Percentiles rank a stretch among this genome's conserved stretches.
Evolutionary conservation across 2,113 vertebrate species (phyloP).

Genomic region (Panthera leo): DNA sequence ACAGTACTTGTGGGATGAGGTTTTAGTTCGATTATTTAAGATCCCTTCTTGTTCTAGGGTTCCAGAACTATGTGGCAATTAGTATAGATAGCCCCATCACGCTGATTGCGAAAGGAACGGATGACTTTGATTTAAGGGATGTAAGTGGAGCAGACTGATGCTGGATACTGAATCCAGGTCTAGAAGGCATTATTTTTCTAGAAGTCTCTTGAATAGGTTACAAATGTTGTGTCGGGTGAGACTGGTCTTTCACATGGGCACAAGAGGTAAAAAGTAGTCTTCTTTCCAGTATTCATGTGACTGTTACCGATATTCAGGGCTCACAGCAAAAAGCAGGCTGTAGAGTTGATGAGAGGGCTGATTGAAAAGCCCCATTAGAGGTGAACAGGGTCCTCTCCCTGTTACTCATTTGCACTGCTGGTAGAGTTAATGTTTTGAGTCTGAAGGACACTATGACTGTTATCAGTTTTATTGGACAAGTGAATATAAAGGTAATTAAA

Average conservation of each 20-base stretch:
- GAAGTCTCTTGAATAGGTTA: conserved; percentile 36
- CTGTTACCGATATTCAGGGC: conserved; percentile 52
- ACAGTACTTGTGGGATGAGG: not conserved
- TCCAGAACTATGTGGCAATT: not conserved
- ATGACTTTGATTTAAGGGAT: not conserved
- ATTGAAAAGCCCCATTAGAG: conserved; percentile 61
- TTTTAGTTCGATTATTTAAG: conserved; percentile 7
- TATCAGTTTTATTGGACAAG: conserved; percentile 75
- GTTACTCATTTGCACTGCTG: conserved; percentile 64
- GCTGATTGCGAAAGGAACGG: not conserved
- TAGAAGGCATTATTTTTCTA: conserved; percentile 10
- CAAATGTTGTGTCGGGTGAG: conserved; percentile 5
- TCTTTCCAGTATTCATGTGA: conserved; percentile 43
- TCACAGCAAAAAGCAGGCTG: conserved; percentile 45
- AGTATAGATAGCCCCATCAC: not conserved
- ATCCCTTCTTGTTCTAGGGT: not conserved
- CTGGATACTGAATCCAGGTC: not conserved
- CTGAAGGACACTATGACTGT: conserved; percentile 76
- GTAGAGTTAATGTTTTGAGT: conserved; percentile 71
- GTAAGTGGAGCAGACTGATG: not conserved
- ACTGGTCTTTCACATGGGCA: conserved; percentile 45
- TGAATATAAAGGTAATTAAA: conserved; percentile 78
- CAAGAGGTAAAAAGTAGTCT: conserved; percentile 59
- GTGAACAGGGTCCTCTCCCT: conserved; percentile 54
- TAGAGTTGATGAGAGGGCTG: conserved; percentile 7